phyloP scores from a whole-genome alignment of 1,140 invertebrate genomes.

The Cyclina sinensis region DNA sequence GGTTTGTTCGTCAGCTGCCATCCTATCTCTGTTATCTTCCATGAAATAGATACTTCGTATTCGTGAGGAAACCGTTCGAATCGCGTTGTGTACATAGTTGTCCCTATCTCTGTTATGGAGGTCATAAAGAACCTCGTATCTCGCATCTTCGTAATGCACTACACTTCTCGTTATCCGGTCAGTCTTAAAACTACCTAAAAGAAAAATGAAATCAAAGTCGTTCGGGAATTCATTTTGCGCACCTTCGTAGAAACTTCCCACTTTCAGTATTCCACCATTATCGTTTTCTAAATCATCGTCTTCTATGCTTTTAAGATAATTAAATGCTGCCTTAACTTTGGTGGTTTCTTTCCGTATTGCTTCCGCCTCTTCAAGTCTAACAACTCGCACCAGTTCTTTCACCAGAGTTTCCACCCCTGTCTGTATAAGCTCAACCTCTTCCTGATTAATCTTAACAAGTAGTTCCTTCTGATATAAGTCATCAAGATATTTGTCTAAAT shows the following conservation, averaged over 20 bases:
- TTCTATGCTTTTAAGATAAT: neutral
- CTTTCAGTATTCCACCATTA: neutral
- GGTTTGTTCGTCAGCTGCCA: neutral
- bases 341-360: neutral
- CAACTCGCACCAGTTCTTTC: neutral
- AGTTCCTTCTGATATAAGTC: slow-evolving; percentile 5
- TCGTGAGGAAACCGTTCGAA: neutral
- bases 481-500: slow-evolving; percentile 24
- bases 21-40: slow-evolving; percentile 14
- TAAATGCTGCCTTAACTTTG: slow-evolving; percentile 4
- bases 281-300: neutral
- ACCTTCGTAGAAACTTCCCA: slow-evolving; percentile 39
- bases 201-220: slow-evolving; percentile 37
- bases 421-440: slow-evolving; percentile 14
- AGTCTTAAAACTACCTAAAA: slow-evolving; percentile 9
- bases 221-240: neutral
- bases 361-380: neutral
- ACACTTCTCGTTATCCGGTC: neutral
- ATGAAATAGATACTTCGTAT: slow-evolving; percentile 18
- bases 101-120: neutral
- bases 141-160: slow-evolving; percentile 7
- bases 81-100: slow-evolving; percentile 11
- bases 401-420: slow-evolving; percentile 28
- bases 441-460: neutral
- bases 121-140: slow-evolving; percentile 7